These are phyloP conservation scores for Cyanoderma ruficeps DNA, from an alignment of 2,113 vertebrate genomes.

Conservation along the genomic window DNA sequence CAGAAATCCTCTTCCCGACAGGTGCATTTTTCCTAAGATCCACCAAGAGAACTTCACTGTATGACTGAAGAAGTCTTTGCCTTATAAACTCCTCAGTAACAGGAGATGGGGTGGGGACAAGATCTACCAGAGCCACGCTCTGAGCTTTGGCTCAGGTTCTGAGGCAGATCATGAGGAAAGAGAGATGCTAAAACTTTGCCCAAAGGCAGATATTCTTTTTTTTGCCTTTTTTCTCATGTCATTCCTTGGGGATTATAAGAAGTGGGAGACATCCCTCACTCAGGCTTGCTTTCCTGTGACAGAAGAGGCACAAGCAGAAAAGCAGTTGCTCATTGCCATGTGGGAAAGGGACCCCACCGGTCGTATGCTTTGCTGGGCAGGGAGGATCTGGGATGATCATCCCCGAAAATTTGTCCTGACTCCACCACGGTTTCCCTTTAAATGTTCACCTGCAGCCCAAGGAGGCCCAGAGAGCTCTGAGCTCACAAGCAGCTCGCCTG, in stretches of 20 bases:
- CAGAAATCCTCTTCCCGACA: neutral
- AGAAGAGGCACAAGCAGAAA: neutral
- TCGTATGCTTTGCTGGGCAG: neutral
- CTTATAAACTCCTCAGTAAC: neutral
- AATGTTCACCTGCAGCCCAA: neutral
- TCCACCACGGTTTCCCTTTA: slow-evolving; percentile 4
- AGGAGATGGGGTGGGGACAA: neutral
- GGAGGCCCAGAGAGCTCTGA: slow-evolving; percentile 5
- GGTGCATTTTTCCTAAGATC: neutral
- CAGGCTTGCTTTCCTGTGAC: neutral
- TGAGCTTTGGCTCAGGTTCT: neutral
- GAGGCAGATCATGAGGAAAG: neutral
- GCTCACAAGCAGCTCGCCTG: neutral
- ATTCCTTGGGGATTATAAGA: neutral
- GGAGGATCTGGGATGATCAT: neutral
- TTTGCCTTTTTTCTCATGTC: neutral
- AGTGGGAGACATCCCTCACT: neutral
- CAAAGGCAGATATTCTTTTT: neutral
- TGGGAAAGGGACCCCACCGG: neutral
- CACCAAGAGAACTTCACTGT: neutral
- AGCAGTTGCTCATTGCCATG: neutral
- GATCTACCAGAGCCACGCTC: neutral
- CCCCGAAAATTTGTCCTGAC: neutral
- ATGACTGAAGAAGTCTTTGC: neutral
- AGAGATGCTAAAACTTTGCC: neutral